Conservation (phyloP, 2,113 vertebrate species). For the Phaethornis superciliosus region DNA sequence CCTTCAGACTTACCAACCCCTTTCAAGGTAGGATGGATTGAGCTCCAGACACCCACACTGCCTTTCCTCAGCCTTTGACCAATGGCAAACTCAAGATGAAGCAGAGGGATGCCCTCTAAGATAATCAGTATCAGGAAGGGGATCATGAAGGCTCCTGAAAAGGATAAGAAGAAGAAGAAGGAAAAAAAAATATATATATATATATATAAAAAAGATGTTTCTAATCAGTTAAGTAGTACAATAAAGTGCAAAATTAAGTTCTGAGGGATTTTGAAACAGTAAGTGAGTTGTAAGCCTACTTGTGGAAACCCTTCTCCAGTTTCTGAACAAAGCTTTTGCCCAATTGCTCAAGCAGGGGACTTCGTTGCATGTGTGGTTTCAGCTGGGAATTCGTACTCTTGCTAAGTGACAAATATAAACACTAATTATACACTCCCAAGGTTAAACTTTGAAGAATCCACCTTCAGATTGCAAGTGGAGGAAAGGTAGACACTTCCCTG, state of each 20-base stretch:
- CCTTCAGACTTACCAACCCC: slow-evolving; percentile 85
- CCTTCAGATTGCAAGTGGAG: neutral
- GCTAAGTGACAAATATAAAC: neutral
- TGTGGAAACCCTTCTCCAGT: neutral
- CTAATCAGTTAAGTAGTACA: neutral
- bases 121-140: slow-evolving; percentile 95
- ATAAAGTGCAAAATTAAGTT: neutral
- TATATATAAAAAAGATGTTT: neutral
- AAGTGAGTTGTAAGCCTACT: neutral
- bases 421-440: neutral
- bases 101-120: slow-evolving; percentile 91
- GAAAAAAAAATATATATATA: too few species aligned
- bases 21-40: slow-evolving; percentile 86
- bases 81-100: slow-evolving; percentile 94
- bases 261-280: neutral
- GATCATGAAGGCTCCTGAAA: slow-evolving; percentile 96
- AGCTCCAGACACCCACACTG: slow-evolving; percentile 88
- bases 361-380: neutral
- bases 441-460: neutral
- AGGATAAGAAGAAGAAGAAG: neutral
- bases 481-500: neutral
- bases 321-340: neutral
- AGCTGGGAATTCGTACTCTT: neutral
- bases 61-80: slow-evolving; percentile 92
- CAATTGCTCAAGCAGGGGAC: neutral